Evolutionary conservation across 2,888 invertebrate genomes (phyloP), one percentile per base, ranked within the genome.

Genomic region (Erebia palarica): DNA sequence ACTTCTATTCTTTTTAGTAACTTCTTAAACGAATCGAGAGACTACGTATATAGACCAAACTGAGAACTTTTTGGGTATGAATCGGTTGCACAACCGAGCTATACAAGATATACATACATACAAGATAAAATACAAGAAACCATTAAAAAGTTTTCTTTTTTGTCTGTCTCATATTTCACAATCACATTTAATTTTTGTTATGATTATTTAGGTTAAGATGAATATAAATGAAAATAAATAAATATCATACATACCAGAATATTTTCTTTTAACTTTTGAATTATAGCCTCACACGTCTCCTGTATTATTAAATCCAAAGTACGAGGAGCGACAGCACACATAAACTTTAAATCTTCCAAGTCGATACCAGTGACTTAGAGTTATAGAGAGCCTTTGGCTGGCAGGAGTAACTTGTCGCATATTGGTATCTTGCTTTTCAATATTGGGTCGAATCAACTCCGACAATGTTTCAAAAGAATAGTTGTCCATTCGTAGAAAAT

Each of bases 341-440:
- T 21, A 65, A 53, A 65, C 21, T 65, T 65, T 49, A 36, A 65
- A 47, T 65, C 65, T 53, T 36, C 65, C 21, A 65, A 65, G 18
- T 65, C 53, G 21, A 51, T 51, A 21, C 36, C 65, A 65, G 27
- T 49, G 14, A 14, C 53, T 53, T 21, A 65, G 47, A n/a, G 65
- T 65, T 11, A 53, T 65, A 51, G 51, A 64, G 49, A 53, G 14
- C 49, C 49, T 49, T 49, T 49, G 49, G 49, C 49, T 49, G 49
- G 49, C 49, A 49, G 49, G 49, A 13, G 14, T 49, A 49, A 14
- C 49, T 49, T 49, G 49, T 49, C 49, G 49, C 49, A 49, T 49
- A 49, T 49, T 49, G 49, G 49, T 49, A 49, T 49, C 14, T 13
- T 49, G 49, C 49, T 49, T 49, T 49, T 49, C 49, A 49, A 49